Evolutionary conservation across 2,797 vertebrate genomes (phyloP).

Genomic region (Lagocephalus sceleratus): DNA sequence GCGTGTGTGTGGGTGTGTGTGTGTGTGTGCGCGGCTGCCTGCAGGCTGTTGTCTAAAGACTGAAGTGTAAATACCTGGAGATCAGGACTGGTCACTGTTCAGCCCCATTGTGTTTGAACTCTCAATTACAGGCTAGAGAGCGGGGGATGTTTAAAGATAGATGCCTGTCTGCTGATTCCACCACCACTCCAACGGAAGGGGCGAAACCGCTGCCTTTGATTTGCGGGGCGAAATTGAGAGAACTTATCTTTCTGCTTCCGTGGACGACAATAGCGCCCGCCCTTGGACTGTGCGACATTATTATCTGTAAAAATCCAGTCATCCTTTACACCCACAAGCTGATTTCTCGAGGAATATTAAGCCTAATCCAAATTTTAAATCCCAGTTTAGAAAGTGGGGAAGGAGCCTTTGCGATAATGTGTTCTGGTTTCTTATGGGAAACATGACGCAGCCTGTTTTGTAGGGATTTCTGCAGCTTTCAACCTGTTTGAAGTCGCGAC

Average conservation of each 20-base stretch:
- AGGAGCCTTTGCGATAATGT: too few species aligned
- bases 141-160: slow-evolving; percentile 21
- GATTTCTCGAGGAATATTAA: background rate
- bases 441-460: too few species aligned
- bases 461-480: too few species aligned
- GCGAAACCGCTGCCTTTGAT: too few species aligned
- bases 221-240: background rate
- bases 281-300: background rate
- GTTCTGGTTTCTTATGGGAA: too few species aligned
- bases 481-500: too few species aligned
- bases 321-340: background rate
- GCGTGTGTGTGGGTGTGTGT: slow-evolving; percentile 16
- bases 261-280: background rate
- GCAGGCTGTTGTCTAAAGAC: slow-evolving; percentile 40
- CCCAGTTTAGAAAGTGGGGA: too few species aligned
- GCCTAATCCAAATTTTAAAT: too few species aligned
- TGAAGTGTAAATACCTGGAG: slow-evolving; percentile 50
- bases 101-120: slow-evolving; percentile 43
- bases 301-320: background rate
- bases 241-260: background rate
- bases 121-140: slow-evolving; percentile 53
- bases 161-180: slow-evolving; percentile 16
- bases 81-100: slow-evolving; percentile 47
- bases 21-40: slow-evolving; percentile 30
- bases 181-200: slow-evolving; percentile 11